These are phyloP conservation scores for Montipora sp. DNA, from an alignment of 64 coral and sea anemone genomes.

Conservation along the genomic window DNA sequence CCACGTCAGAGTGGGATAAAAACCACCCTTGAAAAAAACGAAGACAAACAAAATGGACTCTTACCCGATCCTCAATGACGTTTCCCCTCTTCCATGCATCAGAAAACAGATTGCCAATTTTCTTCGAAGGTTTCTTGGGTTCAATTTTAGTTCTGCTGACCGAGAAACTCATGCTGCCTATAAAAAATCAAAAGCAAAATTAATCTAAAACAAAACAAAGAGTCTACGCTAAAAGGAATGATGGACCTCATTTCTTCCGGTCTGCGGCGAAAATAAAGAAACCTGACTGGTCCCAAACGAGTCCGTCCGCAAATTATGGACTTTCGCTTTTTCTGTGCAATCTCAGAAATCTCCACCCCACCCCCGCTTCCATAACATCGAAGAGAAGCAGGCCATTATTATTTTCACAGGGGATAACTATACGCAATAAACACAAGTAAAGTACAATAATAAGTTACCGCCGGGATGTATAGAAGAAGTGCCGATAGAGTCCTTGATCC, in stretches of 20 bases:
- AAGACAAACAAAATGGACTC: neutral
- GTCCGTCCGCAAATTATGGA: neutral
- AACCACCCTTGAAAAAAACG: too few species aligned
- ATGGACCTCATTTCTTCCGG: too few species aligned
- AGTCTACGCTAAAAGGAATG: neutral
- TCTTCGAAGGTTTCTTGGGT: constrained; percentile 51
- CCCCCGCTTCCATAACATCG: too few species aligned
- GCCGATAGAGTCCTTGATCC: constrained; percentile 58
- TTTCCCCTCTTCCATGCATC: constrained; percentile 93
- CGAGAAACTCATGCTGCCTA: constrained; percentile 75
- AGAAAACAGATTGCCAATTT: constrained; percentile 92
- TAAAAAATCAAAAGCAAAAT: neutral
- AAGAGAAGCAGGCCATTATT: too few species aligned
- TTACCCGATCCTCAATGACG: constrained; percentile 72
- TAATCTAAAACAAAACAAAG: neutral
- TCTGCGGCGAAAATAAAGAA: too few species aligned
- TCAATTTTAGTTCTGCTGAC: constrained; percentile 51
- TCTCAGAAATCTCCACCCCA: too few species aligned
- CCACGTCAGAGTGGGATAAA: too few species aligned
- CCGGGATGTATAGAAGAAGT: neutral
- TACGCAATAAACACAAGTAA: too few species aligned
- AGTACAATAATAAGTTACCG: neutral
- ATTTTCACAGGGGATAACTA: too few species aligned
- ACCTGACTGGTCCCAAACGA: too few species aligned
- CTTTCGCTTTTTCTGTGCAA: too few species aligned